Base-by-base conservation (phyloP, 2,113 vertebrate genomes). In the Zosterops japonicus region DNA sequence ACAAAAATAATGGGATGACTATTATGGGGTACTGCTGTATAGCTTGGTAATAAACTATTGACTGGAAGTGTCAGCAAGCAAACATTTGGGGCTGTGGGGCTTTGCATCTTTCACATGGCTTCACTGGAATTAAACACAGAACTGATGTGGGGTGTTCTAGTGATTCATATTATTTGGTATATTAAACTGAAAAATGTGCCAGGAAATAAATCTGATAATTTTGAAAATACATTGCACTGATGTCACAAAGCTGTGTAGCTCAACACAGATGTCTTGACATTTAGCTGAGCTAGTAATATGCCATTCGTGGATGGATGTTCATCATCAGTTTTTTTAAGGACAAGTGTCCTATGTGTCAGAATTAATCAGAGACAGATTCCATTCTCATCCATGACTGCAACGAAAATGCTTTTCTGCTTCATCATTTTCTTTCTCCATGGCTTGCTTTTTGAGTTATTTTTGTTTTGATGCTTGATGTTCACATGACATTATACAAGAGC, bases 191-290 rank as follows among this genome's bases (percentile, higher is more conserved):
- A 92, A 96, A 95, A 71, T 52, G 44, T 88, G 65, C 85, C 79
- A 71, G 61, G 60, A 90, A 93, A 89, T 75, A 71, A 96, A 90
- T 56, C 86, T 87, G 77, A 36, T 89, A 64, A 82, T 94, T 93
- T 96, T 86, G 65, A 75, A 96, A 92, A 65, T 89, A 57, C 33
- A 68, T 87, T 81, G 28, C 57, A 60, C 15, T 52, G 76, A 88
- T 92, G 64, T 57, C 65, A 93, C 14, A 6, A 83, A 87, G 61
- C 79, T 90, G 33, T 86, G 90, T 81, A 86, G 80, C 74, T 94
- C 88, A 90, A 61, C 79, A 92, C 94, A 92, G 90, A 92, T 87
- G 88, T 56, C 46, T 77, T 94, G 94, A 95, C 89, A 94, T 96
- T 96, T 96, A 93, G 94, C 94, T 92, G 90, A 88, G 80, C 89